These are phyloP conservation scores for Nephrotoma appendiculata DNA, from an alignment of 2,888 invertebrate genomes.

Conservation along the genomic window DNA sequence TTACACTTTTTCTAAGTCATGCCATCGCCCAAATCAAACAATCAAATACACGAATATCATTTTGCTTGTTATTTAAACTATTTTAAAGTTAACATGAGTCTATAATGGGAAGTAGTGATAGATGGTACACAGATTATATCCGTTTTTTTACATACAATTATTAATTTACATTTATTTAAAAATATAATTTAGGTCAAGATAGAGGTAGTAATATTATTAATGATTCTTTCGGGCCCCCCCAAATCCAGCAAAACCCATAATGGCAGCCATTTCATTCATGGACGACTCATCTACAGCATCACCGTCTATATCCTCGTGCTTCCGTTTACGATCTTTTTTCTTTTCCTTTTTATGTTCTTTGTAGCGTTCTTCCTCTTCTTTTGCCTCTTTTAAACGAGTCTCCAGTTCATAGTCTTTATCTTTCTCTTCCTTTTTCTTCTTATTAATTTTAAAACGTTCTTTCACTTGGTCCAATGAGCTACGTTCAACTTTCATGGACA, in stretches of 20 bases:
- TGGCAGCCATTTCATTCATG: constrained; percentile 62
- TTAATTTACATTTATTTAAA: background rate
- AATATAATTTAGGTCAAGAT: background rate
- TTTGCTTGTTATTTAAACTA: background rate
- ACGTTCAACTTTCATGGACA: constrained; percentile 97
- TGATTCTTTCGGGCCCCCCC: constrained; percentile 61
- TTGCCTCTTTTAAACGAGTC: constrained; percentile 76
- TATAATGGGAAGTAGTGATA: background rate
- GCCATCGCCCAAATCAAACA: background rate
- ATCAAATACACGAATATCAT: background rate
- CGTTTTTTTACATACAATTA: background rate
- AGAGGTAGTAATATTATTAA: constrained; percentile 14
- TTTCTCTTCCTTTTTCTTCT: constrained; percentile 88
- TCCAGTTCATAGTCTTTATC: constrained; percentile 93
- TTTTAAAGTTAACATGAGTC: background rate
- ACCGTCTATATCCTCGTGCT: constrained; percentile 51
- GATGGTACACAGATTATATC: background rate
- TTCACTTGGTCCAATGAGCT: constrained; percentile 88
- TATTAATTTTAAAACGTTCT: constrained; percentile 82
- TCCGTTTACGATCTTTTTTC: constrained; percentile 75
- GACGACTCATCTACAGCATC: constrained; percentile 35
- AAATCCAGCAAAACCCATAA: constrained; percentile 95
- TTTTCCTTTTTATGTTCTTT: constrained; percentile 79
- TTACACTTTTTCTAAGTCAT: too few relatives aligned
- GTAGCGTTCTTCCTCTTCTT: constrained; percentile 90